phyloP scores from a whole-genome alignment of 2,797 vertebrate species.

The Cygnus olor region DNA sequence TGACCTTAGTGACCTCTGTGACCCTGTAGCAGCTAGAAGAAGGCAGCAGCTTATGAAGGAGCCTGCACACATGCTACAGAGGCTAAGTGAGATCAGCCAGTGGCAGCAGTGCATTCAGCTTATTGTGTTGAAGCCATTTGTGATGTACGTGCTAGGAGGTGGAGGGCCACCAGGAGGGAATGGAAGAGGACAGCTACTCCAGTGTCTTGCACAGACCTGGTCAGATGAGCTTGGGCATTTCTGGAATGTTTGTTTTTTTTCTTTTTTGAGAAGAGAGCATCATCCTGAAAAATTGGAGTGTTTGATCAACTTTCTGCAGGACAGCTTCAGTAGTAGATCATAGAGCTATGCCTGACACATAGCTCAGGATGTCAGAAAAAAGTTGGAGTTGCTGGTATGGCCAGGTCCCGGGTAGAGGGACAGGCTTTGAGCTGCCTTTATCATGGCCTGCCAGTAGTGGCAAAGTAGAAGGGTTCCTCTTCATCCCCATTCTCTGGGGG shows the following conservation, averaged over 20 bases:
- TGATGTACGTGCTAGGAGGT: fast-evolving
- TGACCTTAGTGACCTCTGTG: not conserved
- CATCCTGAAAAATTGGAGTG: not conserved
- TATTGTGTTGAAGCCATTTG: not conserved
- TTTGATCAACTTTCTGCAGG: not conserved
- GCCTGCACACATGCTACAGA: not conserved
- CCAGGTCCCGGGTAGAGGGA: not conserved
- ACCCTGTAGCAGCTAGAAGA: not conserved
- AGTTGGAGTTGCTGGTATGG: not conserved
- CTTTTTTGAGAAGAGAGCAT: not conserved
- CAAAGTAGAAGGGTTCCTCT: not conserved
- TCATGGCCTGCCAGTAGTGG: not conserved
- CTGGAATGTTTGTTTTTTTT: not conserved
- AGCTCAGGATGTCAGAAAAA: not conserved
- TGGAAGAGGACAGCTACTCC: not conserved
- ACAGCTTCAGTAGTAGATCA: not conserved
- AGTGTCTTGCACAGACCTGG: not conserved
- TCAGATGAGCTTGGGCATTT: not conserved
- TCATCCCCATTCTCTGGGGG: not conserved
- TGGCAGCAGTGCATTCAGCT: not conserved
- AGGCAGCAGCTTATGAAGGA: not conserved
- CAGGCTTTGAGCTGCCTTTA: not conserved
- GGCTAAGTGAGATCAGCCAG: not conserved
- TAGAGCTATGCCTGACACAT: not conserved
- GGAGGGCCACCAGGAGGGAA: not conserved